Conservation (phyloP, 2,113 vertebrate genomes). For the Lophotis ruficrista region DNA sequence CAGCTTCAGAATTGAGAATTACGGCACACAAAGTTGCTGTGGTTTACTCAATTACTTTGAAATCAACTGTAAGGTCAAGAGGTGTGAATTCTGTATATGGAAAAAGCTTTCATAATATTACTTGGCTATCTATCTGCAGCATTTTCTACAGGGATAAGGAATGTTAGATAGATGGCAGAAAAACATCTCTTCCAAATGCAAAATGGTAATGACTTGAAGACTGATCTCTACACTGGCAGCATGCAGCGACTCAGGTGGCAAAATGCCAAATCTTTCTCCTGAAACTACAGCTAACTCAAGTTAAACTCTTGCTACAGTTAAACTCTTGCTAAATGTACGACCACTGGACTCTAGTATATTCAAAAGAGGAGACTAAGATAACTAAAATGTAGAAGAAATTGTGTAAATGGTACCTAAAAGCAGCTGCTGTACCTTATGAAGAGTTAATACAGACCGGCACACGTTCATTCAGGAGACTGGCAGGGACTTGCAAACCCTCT, state of each 20-base stretch:
- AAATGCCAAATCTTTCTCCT: background rate
- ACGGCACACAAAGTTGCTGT: background rate
- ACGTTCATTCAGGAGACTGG: background rate
- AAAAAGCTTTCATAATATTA: background rate
- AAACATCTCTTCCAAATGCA: background rate
- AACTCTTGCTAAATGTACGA: background rate
- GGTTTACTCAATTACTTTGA: background rate
- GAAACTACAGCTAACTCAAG: background rate
- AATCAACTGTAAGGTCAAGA: background rate
- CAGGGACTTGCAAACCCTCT: background rate
- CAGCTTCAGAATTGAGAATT: background rate
- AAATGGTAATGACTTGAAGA: background rate
- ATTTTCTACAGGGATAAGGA: background rate
- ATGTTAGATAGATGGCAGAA: background rate
- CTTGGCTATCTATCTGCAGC: background rate
- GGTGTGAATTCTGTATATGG: background rate
- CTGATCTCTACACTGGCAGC: background rate
- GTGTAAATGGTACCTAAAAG: background rate
- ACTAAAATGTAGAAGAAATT: background rate
- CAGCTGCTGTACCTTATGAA: background rate
- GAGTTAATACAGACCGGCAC: background rate
- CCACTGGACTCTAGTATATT: background rate
- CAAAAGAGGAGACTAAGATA: background rate
- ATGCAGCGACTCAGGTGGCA: background rate
- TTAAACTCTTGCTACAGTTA: background rate